A percentile compares a stretch with the other conserved stretches of the same genome.
phyloP scores from a whole-genome alignment of 2,797 vertebrate genomes.

The Gobionotothen gibberifrons region DNA sequence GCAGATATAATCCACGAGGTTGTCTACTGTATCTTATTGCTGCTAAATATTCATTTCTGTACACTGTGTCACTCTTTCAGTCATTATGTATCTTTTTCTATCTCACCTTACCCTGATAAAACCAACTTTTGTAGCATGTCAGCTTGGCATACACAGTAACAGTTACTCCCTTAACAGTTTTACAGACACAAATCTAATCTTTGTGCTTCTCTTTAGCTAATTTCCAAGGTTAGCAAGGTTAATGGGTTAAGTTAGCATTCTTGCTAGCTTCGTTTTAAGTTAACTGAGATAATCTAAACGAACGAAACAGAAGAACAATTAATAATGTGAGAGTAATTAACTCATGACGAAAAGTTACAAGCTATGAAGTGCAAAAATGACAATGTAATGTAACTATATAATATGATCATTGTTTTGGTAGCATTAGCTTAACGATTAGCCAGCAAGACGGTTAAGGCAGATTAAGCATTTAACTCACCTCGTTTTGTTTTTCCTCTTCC shows the following conservation, averaged over 20 bases:
- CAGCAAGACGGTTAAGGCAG: not conserved
- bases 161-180: not conserved
- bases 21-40: not conserved
- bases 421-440: not conserved
- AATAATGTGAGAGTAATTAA: not conserved
- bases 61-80: not conserved
- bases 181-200: not conserved
- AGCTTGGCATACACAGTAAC: not conserved
- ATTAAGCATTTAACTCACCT: conserved; percentile 19
- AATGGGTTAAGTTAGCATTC: not conserved
- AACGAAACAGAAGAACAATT: not conserved
- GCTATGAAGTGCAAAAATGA: not conserved
- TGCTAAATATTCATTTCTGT: not conserved
- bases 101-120: not conserved
- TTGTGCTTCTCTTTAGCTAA: no score
- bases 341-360: not conserved
- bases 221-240: not conserved
- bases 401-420: not conserved
- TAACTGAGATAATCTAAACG: not conserved
- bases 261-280: not conserved
- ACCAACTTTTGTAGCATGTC: not conserved
- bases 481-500: conserved; percentile 12
- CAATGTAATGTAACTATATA: not conserved
- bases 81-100: not conserved
- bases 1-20: not conserved